These are phyloP conservation scores for Oryctes rhinoceros DNA, from an alignment of 1,140 invertebrate species.

Conservation along the genomic window DNA sequence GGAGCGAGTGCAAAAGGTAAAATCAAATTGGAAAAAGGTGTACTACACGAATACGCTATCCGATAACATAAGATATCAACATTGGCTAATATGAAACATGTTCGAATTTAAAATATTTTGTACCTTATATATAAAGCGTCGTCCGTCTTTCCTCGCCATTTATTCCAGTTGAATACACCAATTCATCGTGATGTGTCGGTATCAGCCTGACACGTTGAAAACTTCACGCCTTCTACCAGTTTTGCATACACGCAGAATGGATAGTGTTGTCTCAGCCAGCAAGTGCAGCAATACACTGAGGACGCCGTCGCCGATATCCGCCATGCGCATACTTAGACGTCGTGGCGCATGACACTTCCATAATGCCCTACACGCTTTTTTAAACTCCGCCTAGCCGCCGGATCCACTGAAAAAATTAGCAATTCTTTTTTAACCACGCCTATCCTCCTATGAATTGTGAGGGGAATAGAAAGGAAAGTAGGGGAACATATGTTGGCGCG, in stretches of 20 bases:
- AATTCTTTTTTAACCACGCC: slow-evolving; percentile 50
- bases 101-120: not conserved
- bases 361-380: slow-evolving; percentile 48
- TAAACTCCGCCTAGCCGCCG: slow-evolving; percentile 46
- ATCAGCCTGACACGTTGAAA: not conserved
- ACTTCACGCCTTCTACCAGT: not conserved
- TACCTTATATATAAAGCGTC: not conserved
- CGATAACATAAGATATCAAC: not conserved
- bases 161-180: not conserved
- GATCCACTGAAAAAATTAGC: slow-evolving; percentile 49
- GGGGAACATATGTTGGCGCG: slow-evolving; percentile 37
- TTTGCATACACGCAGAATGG: not conserved
- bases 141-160: not conserved
- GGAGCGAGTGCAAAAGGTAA: not conserved
- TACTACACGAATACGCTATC: not conserved
- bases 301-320: slow-evolving; percentile 45
- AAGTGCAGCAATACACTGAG: slow-evolving; percentile 33
- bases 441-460: slow-evolving; percentile 40
- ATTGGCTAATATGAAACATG: not conserved
- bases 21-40: not conserved
- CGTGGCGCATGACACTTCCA: slow-evolving; percentile 45
- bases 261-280: not conserved
- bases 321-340: slow-evolving; percentile 46
- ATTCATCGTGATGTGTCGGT: not conserved
- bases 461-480: slow-evolving; percentile 41